These are phyloP conservation scores for Pseudomyrmex cubaensis DNA, from an alignment of 1,140 invertebrate species.

Conservation along the genomic window DNA sequence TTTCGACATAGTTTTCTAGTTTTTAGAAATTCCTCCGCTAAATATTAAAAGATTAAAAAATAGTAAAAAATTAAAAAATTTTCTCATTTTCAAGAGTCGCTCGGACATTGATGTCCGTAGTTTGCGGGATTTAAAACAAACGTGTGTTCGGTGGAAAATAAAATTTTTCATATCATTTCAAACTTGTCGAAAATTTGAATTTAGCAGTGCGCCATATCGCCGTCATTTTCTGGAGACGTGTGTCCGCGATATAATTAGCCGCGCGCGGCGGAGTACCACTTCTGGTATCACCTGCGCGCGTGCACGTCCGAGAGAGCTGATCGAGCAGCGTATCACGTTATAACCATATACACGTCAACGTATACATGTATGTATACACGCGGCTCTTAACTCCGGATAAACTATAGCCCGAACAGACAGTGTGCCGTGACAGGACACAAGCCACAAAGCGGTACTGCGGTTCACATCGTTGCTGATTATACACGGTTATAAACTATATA, in stretches of 20 bases:
- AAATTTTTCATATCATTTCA: neutral
- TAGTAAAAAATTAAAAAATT: too few species aligned
- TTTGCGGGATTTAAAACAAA: too few species aligned
- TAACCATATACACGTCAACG: constrained; percentile 7
- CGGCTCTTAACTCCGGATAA: constrained; percentile 5
- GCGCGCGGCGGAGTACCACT: neutral
- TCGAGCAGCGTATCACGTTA: constrained; percentile 29
- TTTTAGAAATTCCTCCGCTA: too few species aligned
- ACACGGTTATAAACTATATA: neutral
- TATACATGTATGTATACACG: too few species aligned
- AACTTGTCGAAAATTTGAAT: too few species aligned
- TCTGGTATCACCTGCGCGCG: neutral
- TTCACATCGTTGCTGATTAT: constrained; percentile 4
- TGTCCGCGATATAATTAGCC: neutral
- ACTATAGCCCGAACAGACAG: constrained; percentile 20
- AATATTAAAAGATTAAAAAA: too few species aligned
- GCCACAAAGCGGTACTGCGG: constrained; percentile 12
- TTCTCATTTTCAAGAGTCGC: too few species aligned
- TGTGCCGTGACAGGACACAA: constrained; percentile 31
- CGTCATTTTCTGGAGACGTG: neutral
- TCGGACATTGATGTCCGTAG: too few species aligned
- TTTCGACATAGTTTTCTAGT: too few species aligned
- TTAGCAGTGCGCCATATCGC: too few species aligned
- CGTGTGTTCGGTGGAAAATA: too few species aligned
- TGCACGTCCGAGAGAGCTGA: neutral